Evolutionary conservation across 2,797 vertebrate genomes (phyloP).

Genomic region (Yasuhikotakia modesta): DNA sequence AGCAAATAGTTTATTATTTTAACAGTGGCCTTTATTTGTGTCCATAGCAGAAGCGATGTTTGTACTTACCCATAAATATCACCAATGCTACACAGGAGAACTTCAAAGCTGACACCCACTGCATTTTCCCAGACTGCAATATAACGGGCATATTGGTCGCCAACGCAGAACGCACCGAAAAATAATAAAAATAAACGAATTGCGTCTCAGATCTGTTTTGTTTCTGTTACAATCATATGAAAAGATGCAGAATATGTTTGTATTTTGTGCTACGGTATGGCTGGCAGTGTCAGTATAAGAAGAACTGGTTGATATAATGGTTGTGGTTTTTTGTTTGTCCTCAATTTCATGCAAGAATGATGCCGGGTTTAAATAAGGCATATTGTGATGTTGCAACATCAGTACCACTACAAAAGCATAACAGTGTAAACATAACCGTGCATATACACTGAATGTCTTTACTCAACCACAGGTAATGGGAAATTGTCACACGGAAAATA

Average conservation of each 20-base stretch:
- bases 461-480: neutral
- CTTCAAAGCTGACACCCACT: slow-evolving; percentile 45
- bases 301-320: slow-evolving; percentile 59
- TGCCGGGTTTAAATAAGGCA: neutral
- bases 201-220: neutral
- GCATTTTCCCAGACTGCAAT: slow-evolving; percentile 46
- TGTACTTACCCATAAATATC: slow-evolving; percentile 61
- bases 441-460: neutral
- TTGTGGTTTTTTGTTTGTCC: slow-evolving; percentile 28
- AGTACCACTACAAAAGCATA: neutral
- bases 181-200: slow-evolving; percentile 9
- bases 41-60: slow-evolving; percentile 17
- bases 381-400: neutral
- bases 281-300: slow-evolving; percentile 62
- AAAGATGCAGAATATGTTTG: slow-evolving; percentile 45
- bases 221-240: slow-evolving; percentile 30
- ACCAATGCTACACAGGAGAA: slow-evolving; percentile 57
- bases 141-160: slow-evolving; percentile 52
- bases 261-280: slow-evolving; percentile 57
- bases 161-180: slow-evolving; percentile 8
- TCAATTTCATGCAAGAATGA: neutral
- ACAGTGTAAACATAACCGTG: neutral
- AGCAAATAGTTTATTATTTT: neutral
- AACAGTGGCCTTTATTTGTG: neutral
- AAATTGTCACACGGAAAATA: neutral